A percentile compares a stretch with the other conserved stretches of the same genome.
Evolutionary conservation across 2,797 vertebrate species (phyloP).

Genomic region (Eulemur albifrons): DNA sequence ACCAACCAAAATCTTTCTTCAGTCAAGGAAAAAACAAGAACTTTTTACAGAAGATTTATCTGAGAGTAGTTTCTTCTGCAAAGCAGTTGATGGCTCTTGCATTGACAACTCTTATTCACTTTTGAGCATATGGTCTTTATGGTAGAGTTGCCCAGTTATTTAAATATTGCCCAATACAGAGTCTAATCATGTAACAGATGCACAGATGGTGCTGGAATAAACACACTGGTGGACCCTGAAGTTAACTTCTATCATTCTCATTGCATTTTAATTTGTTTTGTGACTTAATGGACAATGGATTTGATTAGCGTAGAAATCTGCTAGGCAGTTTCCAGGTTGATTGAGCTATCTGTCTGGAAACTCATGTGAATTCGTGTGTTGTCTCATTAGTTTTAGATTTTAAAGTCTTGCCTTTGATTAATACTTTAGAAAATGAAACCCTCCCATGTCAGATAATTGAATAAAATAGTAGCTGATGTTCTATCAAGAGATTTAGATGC

Average conservation of each 20-base stretch:
- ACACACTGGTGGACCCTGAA: slow-evolving; percentile 64
- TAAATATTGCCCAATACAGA: slow-evolving; percentile 58
- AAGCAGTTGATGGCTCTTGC: background rate
- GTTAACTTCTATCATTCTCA: slow-evolving; percentile 73
- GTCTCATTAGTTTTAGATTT: slow-evolving; percentile 43
- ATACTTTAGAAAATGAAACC: background rate
- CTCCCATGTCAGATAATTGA: background rate
- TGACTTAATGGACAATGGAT: slow-evolving; percentile 79
- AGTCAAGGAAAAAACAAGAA: background rate
- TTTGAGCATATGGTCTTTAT: slow-evolving; percentile 1
- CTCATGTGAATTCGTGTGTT: slow-evolving; percentile 37
- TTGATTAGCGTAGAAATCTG: slow-evolving; percentile 77
- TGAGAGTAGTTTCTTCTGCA: background rate
- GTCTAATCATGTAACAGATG: slow-evolving; percentile 75
- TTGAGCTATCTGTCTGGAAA: slow-evolving; percentile 58
- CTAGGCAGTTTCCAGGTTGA: slow-evolving; percentile 69
- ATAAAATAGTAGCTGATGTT: background rate
- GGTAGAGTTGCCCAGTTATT: slow-evolving; percentile 63
- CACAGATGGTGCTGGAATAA: slow-evolving; percentile 73
- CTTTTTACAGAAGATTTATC: background rate
- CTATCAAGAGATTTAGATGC: background rate
- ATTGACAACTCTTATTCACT: background rate
- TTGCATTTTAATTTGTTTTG: slow-evolving; percentile 81
- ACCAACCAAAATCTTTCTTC: background rate
- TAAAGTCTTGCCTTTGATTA: slow-evolving; percentile 52